Base-by-base conservation (phyloP, 2,797 vertebrate species). In the Bufotes viridis region DNA sequence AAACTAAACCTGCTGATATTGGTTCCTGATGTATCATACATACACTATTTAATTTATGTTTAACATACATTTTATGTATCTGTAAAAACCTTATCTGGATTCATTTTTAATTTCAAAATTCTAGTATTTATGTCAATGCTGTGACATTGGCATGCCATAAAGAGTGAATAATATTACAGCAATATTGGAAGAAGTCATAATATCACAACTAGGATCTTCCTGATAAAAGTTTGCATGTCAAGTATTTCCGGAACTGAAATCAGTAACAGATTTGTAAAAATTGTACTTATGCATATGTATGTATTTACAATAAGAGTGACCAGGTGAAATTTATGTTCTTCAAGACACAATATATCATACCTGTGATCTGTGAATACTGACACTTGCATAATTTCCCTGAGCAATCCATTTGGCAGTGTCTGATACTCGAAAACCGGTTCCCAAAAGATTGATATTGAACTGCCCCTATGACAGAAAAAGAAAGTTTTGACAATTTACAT, bases 381-480 rank as follows among this genome's bases (percentile, higher is more conserved):
- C 94, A 0, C 96, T 96, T 6, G 96, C 96, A 18, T 98, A 98
- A 93, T 96, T 97, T 85, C 98, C 98, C 93, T 98, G 97, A 91
- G 97, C 95, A 49, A 96, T 95, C 98, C 98, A 99, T 90, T 95
- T 97, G 5, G 96, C 95, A n/a, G 94, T 92, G 90, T 93, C 95
- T 80, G 97, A 93, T 78, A 99, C 95, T 94, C 92, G 97, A 92
- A 99, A 94, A 67, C 97, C 97, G 6, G 98, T 99, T 70, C 97
- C 97, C 65, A 95, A 93, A 92, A 99, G 95, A 91, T 98, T 99
- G 91, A 99, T 97, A 92, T 97, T 98, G 92, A 99, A 99, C 91
- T 98, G 98, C 55, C 98, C 98, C 98, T 99, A 91, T 57, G 22
- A 89, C 9, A 26, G 20, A 11, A 22, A 87, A 74, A 0, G 18